phyloP scores from a whole-genome alignment of 2,797 vertebrate species.

The Hippocampus kuda region DNA sequence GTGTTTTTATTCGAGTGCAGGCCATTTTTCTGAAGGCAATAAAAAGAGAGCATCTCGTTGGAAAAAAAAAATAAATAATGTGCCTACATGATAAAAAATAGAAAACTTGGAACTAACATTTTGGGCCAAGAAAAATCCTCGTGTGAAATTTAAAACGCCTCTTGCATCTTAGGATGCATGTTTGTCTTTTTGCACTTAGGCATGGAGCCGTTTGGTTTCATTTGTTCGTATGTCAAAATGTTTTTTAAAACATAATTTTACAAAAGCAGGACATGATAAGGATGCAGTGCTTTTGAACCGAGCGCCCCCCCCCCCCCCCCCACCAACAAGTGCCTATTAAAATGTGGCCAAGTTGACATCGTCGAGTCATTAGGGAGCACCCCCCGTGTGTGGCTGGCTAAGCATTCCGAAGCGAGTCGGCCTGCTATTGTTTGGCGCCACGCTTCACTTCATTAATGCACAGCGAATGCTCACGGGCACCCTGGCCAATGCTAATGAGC shows the following conservation, averaged over 20 bases:
- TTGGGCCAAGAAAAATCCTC: neutral
- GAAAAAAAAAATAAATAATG: no score
- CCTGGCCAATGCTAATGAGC: constrained; percentile 68
- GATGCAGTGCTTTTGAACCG: neutral
- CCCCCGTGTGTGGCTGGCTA: neutral
- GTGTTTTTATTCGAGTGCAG: neutral
- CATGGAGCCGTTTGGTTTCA: neutral
- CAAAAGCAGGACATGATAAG: neutral
- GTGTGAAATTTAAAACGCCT: neutral
- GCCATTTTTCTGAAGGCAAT: neutral
- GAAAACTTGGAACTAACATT: neutral
- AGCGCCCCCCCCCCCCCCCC: neutral
- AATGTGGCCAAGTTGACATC: neutral
- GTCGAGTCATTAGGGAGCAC: neutral
- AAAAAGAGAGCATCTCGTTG: neutral
- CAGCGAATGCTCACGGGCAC: constrained; percentile 57
- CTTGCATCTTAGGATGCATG: no score
- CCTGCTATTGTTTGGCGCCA: constrained; percentile 52
- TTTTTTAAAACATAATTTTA: neutral
- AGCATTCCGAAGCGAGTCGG: constrained; percentile 23
- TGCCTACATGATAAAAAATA: neutral
- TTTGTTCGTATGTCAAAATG: neutral
- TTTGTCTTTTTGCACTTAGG: neutral
- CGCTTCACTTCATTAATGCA: constrained; percentile 65
- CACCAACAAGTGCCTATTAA: neutral